Conservation (phyloP, 2,797 vertebrate species). For the Pangasius larnaudii region DNA sequence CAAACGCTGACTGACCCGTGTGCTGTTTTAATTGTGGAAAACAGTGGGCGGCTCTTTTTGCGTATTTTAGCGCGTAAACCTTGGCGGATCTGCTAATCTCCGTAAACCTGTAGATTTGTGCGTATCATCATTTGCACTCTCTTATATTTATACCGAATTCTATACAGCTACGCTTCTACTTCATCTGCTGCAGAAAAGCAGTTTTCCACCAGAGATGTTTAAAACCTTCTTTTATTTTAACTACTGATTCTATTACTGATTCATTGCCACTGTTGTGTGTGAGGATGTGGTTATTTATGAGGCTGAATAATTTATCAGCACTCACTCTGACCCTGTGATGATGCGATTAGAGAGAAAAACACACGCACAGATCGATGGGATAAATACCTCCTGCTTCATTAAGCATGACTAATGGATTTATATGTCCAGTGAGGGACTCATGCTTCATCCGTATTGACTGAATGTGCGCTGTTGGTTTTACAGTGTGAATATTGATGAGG, state of each 20-base stretch:
- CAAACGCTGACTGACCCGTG: background rate
- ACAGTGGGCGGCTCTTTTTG: background rate
- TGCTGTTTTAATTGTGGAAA: background rate
- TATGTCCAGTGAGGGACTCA: slow-evolving; percentile 67
- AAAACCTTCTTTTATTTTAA: background rate
- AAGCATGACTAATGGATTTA: slow-evolving; percentile 72
- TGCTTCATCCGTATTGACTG: slow-evolving; percentile 55
- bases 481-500: background rate
- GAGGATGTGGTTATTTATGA: slow-evolving; percentile 20
- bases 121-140: no score
- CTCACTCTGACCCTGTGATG: slow-evolving; percentile 7
- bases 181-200: no score
- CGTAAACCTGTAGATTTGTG: no score
- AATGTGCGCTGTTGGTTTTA: slow-evolving; percentile 49
- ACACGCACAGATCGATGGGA: slow-evolving; percentile 66
- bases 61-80: background rate
- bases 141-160: no score
- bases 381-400: slow-evolving; percentile 77
- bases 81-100: no score
- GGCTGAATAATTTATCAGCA: slow-evolving; percentile 14
- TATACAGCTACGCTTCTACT: no score
- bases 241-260: background rate
- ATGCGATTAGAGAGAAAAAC: slow-evolving; percentile 50
- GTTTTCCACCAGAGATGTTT: background rate
- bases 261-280: background rate